Base-by-base conservation (phyloP, 1,140 invertebrate species). In the Drosophila elegans region DNA sequence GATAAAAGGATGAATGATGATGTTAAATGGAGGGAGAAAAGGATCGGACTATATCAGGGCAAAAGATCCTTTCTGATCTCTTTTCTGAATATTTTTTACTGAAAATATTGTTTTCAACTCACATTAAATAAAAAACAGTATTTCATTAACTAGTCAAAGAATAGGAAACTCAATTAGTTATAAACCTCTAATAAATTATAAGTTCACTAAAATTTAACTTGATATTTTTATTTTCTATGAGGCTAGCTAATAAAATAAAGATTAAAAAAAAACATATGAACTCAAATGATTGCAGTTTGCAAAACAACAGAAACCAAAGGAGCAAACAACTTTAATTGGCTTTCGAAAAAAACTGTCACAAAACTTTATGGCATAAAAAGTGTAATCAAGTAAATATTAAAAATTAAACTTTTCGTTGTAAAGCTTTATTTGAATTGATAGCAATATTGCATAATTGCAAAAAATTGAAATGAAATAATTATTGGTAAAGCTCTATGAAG, bases 1-100 rank as follows among this genome's bases (percentile, higher is more conserved):
- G 53, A 59, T 76, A 53, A 75, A 76, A 42, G 73, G 72, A 75
- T 75, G 45, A 67, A 27, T 32, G 21, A 56, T 27, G 56, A 64
- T 34, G 61, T 44, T 36, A 13, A 32, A 34, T 36, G 34, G 12
- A 32, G 6, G 21, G 27, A 25, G 16, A 42, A 48, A 11, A n/a
- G 41, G 13, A 10, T 36, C 7, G 27, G 46, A 9, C 42, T 44
- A n/a, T 13, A 32, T 10, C 29, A 9, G 46, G 42, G 16, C 39
- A 11, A 61, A 64, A 16, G 36, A 25, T n/a, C 7, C n/a, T 39
- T 39, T 39, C 38, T 12, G 3, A 13, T 39, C 38, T 32, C 1
- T 2, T 32, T 7, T 32, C 29, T 32, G 29, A 1, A 32, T 6
- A 32, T 32, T 32, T 32, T 32, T 1, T 32, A 32, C 29, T 32